Conservation (phyloP, 2,888 invertebrate genomes). For the Tetheella fluctuosa region DNA sequence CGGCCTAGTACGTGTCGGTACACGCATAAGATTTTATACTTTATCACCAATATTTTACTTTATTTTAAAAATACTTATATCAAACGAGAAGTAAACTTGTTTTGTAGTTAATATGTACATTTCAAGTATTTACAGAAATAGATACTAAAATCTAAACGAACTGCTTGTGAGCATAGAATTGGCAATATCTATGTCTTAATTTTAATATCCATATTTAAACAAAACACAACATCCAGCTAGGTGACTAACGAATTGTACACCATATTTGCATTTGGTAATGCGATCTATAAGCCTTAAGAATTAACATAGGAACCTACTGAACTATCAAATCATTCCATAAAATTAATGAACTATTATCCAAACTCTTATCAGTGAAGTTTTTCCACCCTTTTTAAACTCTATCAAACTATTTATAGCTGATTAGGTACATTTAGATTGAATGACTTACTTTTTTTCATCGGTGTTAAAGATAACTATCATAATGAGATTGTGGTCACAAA, state of each 20-base stretch:
- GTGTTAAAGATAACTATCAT: not conserved
- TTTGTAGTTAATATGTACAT: no score
- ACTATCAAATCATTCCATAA: not conserved
- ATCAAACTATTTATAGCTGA: not conserved
- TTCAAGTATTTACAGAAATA: no score
- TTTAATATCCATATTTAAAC: not conserved
- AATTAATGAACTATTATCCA: not conserved
- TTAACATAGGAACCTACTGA: not conserved
- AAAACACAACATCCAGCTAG: not conserved
- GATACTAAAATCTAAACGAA: not conserved
- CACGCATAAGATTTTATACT: not conserved
- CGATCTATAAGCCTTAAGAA: not conserved
- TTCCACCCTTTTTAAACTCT: not conserved
- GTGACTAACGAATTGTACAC: constrained; percentile 6
- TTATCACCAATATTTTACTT: no score
- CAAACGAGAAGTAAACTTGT: no score
- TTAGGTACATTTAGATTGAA: constrained; percentile 1
- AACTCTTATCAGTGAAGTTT: not conserved
- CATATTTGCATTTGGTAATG: not conserved
- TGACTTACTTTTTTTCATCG: not conserved
- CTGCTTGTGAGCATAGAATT: not conserved
- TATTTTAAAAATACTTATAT: no score
- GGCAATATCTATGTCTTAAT: not conserved
- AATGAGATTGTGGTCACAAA: not conserved
- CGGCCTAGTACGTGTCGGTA: not conserved